Evolutionary conservation across 2,113 vertebrate species (phyloP), one percentile per base, ranked within the genome.

Genomic region (Galeopterus variegatus): DNA sequence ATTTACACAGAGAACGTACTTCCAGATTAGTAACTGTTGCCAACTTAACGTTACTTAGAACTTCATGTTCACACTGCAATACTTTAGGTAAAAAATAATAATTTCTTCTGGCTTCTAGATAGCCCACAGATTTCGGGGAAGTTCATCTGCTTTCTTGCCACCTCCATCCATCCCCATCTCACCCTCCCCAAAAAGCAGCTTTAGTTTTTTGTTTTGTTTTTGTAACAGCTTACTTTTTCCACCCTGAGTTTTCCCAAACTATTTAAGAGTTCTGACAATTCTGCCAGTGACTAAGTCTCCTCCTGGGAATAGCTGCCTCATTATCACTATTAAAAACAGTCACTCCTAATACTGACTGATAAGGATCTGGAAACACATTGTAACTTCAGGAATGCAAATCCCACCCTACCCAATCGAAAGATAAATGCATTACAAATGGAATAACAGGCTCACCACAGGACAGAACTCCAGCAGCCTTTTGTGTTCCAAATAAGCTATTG

Each of bases 251-350:
- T 97, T 95, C 90, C 97, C 93, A 98, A 98, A 97, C 96, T 98
- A 95, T 98, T 98, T 98, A 96, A 98, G 97, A 97, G 94, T 95
- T 97, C 97, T 97, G 98, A 98, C 98, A 98, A 97, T 97, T 98
- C 93, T 95, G 97, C 94, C 97, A 97, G 91, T 98, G 98, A 98
- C 98, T 98, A 98, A 98, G 52, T 89, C 94, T 97, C 97, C 98
- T 98, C 97, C 97, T 97, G 98, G 98, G 98, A 98, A 98, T 93
- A 98, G 94, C 96, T 97, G 97, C 97, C 98, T 98, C 98, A 98
- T 98, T 98, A 98, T 98, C 97, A 98, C 97, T 98, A 98, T 98
- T 98, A 97, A 98, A 99, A 98, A 98, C 98, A 98, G 97, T 98
- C 98, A 97, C 98, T 98, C 97, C 97, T 97, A 94, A 95, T 75